Percentiles rank a stretch among this genome's conserved stretches.
These are phyloP conservation scores for Channallabes apus DNA, from an alignment of 2,797 vertebrate species.

Conservation along the genomic window DNA sequence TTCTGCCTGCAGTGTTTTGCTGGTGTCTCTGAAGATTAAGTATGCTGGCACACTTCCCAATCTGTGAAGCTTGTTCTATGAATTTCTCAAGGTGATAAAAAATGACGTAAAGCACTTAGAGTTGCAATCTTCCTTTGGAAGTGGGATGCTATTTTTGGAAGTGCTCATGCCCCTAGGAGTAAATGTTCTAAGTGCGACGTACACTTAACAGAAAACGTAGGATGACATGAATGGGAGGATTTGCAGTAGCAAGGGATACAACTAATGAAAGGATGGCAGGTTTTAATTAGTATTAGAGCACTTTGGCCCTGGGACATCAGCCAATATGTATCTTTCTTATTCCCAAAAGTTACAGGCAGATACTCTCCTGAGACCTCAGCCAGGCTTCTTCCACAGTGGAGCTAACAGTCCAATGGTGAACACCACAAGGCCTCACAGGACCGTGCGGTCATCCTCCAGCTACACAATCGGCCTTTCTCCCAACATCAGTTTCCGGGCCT, in stretches of 20 bases:
- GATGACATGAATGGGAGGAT: slow-evolving; percentile 42
- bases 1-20: slow-evolving; percentile 11
- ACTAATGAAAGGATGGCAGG: slow-evolving; percentile 50
- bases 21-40: slow-evolving; percentile 32
- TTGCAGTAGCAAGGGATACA: slow-evolving; percentile 58
- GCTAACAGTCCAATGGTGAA: slow-evolving; percentile 77
- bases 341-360: slow-evolving; percentile 68
- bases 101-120: slow-evolving; percentile 61
- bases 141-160: slow-evolving; percentile 59
- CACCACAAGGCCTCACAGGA: slow-evolving; percentile 70
- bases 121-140: slow-evolving; percentile 54
- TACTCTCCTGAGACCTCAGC: slow-evolving; percentile 72
- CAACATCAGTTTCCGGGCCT: slow-evolving; percentile 76
- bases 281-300: slow-evolving; percentile 59
- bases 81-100: slow-evolving; percentile 58
- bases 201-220: slow-evolving; percentile 50
- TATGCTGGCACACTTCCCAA: slow-evolving; percentile 19
- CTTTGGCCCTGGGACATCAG: slow-evolving; percentile 50
- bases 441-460: slow-evolving; percentile 79
- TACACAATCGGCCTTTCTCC: slow-evolving; percentile 80
- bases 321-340: slow-evolving; percentile 46
- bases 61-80: slow-evolving; percentile 54
- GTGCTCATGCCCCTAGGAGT: slow-evolving; percentile 49
- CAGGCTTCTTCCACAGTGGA: slow-evolving; percentile 74
- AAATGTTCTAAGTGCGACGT: slow-evolving; percentile 52